Evolutionary conservation across 1,140 invertebrate genomes (phyloP).

Genomic region (Triops longicaudatus): DNA sequence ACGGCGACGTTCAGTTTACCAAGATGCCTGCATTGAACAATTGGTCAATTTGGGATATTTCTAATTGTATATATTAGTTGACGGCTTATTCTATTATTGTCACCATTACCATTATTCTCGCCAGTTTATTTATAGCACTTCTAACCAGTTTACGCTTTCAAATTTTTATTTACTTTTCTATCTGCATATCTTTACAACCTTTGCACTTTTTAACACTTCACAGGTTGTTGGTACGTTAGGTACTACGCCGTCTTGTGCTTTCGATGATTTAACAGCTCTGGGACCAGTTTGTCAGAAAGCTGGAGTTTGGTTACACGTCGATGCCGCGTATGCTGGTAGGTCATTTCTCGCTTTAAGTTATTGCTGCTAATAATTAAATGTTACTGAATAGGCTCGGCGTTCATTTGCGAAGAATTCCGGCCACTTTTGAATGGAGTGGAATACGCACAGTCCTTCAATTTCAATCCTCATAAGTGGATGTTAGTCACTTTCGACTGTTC

Average conservation of each 20-base stretch:
- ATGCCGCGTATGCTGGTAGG: slow-evolving; percentile 81
- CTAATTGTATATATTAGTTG: too few species aligned
- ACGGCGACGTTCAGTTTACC: too few species aligned
- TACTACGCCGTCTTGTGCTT: slow-evolving; percentile 82
- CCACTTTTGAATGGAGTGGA: slow-evolving; percentile 70
- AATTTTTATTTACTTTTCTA: too few species aligned
- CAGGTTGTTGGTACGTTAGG: slow-evolving; percentile 79
- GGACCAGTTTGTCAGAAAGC: slow-evolving; percentile 67
- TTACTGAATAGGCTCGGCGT: slow-evolving; percentile 58
- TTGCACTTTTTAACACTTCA: slow-evolving; percentile 32
- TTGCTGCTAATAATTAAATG: neutral
- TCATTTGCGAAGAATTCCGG: slow-evolving; percentile 83
- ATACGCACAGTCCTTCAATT: slow-evolving; percentile 73
- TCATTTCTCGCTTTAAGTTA: neutral
- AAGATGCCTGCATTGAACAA: neutral
- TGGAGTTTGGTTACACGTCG: slow-evolving; percentile 82
- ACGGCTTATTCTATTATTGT: too few species aligned
- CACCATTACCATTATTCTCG: too few species aligned
- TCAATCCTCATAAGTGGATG: slow-evolving; percentile 90
- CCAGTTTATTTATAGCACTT: too few species aligned
- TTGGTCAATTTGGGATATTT: neutral
- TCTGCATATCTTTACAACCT: too few species aligned
- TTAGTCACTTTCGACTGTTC: slow-evolving; percentile 88
- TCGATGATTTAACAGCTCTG: slow-evolving; percentile 78
- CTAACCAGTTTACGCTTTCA: neutral